These are phyloP conservation scores for Andricus grossulariae DNA, from an alignment of 1,140 invertebrate genomes.

Conservation along the genomic window DNA sequence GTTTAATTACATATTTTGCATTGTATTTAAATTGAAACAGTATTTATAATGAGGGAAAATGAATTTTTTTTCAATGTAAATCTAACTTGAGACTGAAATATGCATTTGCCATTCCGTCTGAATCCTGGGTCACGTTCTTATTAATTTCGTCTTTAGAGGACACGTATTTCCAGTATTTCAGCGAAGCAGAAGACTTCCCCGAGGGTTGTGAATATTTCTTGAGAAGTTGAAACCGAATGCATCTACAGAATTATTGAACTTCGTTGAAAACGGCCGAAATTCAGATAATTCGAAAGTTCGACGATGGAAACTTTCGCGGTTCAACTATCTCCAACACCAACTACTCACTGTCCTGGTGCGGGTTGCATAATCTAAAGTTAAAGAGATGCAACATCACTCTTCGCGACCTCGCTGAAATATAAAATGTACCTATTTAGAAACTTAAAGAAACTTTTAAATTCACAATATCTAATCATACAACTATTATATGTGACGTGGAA, in stretches of 20 bases:
- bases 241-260: conserved; percentile 61
- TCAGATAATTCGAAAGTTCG: conserved; percentile 67
- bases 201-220: conserved; percentile 50
- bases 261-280: conserved; percentile 61
- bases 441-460: too few relatives aligned
- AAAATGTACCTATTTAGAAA: background rate
- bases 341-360: conserved; percentile 60
- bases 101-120: background rate
- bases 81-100: background rate
- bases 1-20: too few relatives aligned
- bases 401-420: conserved; percentile 30
- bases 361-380: conserved; percentile 61
- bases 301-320: conserved; percentile 62
- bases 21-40: too few relatives aligned
- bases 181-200: conserved; percentile 5
- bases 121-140: conserved; percentile 23
- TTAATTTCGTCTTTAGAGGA: conserved; percentile 16
- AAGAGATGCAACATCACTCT: conserved; percentile 62
- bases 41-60: too few relatives aligned
- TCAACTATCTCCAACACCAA: conserved; percentile 61
- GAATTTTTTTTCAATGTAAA: too few relatives aligned
- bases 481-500: too few relatives aligned
- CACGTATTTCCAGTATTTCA: conserved; percentile 21
- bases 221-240: conserved; percentile 52
- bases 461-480: too few relatives aligned